Evolutionary conservation across 2,888 invertebrate genomes (phyloP), one percentile per base, ranked within the genome.

Genomic region (Invenusta paracnida): DNA sequence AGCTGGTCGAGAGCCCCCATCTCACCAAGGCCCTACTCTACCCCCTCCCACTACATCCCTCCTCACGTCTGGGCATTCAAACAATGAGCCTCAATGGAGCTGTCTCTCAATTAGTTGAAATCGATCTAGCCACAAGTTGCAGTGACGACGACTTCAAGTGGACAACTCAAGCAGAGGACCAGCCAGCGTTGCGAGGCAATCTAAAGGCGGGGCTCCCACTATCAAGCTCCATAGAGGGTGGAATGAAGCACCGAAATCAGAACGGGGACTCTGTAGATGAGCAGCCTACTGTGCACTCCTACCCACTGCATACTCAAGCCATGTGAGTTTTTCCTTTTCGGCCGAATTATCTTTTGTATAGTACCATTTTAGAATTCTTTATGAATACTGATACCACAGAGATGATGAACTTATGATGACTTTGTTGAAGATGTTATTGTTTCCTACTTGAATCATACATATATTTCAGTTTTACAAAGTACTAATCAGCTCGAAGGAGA

Each of bases 281-380:
- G n/a, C n/a, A n/a, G n/a, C n/a, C n/a, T n/a, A 23, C 73, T 23
- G 73, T 73, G 11, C 73, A 73, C 23, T 73, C 73, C 2, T 73
- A 73, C 23, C 73, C 73, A 2, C 23, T 73, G 73, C 73, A 73
- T 73, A 73, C 73, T 73, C 73, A 73, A 73, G 17, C 73, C 11
- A 73, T 73, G 73, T 73, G 23, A n/a, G 73, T 73, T 13, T 73
- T 13, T 11, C 48, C 11, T 48, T 48, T n/a, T n/a, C n/a, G n/a
- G n/a, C n/a, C n/a, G n/a, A n/a, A n/a, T n/a, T n/a, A n/a, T n/a
- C n/a, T n/a, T n/a, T n/a, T n/a, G n/a, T n/a, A n/a, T n/a, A n/a
- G n/a, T n/a, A n/a, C n/a, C n/a, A n/a, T n/a, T n/a, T n/a, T n/a
- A n/a, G n/a, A n/a, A n/a, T n/a, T n/a, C n/a, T n/a, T n/a, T n/a